Evolutionary conservation across 2,113 vertebrate genomes (phyloP).

Genomic region (Crocuta crocuta): DNA sequence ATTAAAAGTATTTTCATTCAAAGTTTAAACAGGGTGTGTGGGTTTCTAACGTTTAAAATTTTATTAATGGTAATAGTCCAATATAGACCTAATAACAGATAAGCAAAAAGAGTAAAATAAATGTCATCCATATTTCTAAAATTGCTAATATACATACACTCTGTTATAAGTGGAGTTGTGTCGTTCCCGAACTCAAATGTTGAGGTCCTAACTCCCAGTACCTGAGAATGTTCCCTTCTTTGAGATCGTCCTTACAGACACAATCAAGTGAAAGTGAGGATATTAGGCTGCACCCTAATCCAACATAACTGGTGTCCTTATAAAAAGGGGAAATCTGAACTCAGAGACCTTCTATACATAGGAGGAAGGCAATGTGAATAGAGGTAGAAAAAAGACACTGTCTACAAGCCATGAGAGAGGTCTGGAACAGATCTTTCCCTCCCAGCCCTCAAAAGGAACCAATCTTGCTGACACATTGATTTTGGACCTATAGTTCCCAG

Average conservation of each 20-base stretch:
- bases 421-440: neutral
- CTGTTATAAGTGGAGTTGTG: neutral
- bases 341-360: neutral
- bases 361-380: neutral
- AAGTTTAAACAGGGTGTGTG: neutral
- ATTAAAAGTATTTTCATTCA: slow-evolving; percentile 32
- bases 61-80: neutral
- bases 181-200: neutral
- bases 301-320: neutral
- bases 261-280: neutral
- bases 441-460: neutral
- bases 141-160: neutral
- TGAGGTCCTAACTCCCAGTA: neutral
- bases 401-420: neutral
- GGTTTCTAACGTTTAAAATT: neutral
- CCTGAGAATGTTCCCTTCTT: neutral
- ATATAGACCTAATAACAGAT: neutral
- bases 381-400: neutral
- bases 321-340: neutral
- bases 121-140: neutral
- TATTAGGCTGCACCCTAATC: neutral
- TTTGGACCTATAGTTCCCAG: neutral
- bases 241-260: neutral
- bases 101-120: slow-evolving; percentile 23
- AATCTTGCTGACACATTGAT: neutral